Conservation (phyloP, 1,140 invertebrate genomes). For the Cotesia typhae region DNA sequence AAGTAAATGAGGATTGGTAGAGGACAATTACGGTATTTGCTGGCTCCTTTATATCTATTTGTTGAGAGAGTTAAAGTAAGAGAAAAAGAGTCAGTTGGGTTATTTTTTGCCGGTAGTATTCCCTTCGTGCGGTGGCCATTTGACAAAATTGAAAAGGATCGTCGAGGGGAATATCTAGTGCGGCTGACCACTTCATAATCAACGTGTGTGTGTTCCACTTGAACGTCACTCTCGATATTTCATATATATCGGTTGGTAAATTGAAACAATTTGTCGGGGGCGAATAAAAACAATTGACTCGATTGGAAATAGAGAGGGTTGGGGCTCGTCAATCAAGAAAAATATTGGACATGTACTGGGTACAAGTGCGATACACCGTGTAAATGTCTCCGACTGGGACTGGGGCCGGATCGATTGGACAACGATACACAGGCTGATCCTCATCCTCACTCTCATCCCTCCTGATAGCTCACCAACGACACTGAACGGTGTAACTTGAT, state of each 20-base stretch:
- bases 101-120: background rate
- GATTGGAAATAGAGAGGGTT: constrained; percentile 13
- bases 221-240: background rate
- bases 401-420: too few relatives aligned
- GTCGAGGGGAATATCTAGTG: constrained; percentile 30
- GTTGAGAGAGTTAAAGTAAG: background rate
- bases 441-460: too few relatives aligned
- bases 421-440: too few relatives aligned
- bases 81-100: too few relatives aligned
- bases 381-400: constrained; percentile 22
- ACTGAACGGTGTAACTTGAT: constrained; percentile 34
- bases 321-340: constrained; percentile 24
- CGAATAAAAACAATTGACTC: constrained; percentile 28
- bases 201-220: constrained; percentile 31
- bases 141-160: constrained; percentile 39
- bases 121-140: constrained; percentile 16
- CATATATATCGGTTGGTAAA: constrained; percentile 28
- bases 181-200: constrained; percentile 33
- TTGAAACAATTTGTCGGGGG: constrained; percentile 24
- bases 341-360: constrained; percentile 16
- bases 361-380: constrained; percentile 25
- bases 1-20: constrained; percentile 28
- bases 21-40: constrained; percentile 48
- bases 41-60: constrained; percentile 26
- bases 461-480: too few relatives aligned